phyloP scores from a whole-genome alignment of 2,888 invertebrate species.

The Agrotis puta region DNA sequence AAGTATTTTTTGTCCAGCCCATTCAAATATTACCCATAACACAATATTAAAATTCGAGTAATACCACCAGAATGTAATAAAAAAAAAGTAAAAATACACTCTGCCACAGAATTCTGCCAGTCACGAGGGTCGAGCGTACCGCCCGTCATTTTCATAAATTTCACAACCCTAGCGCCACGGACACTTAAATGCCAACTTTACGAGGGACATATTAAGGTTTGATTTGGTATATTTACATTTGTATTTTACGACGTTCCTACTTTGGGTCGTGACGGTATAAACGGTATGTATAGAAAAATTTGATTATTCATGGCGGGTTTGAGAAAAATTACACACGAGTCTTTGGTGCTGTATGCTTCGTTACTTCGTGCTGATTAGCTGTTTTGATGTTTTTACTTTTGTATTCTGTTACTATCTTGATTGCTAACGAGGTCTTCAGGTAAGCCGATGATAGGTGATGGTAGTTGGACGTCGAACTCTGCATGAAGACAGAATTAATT shows the following conservation, averaged over 20 bases:
- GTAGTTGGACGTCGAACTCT: not conserved
- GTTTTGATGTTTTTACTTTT: slow-evolving; percentile 41
- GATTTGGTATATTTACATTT: slow-evolving; percentile 73
- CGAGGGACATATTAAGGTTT: slow-evolving; percentile 75
- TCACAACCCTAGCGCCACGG: slow-evolving; percentile 79
- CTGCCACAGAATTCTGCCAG: slow-evolving; percentile 88
- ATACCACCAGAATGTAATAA: slow-evolving; percentile 83
- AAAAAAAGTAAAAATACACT: slow-evolving; percentile 87
- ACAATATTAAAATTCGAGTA: slow-evolving; percentile 71
- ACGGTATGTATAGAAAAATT: slow-evolving; percentile 90
- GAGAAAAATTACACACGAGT: slow-evolving; percentile 86
- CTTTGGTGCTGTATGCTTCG: slow-evolving; percentile 70
- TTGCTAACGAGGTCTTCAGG: slow-evolving; percentile 15
- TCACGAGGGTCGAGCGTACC: slow-evolving; percentile 84
- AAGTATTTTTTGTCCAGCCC: slow-evolving; percentile 58
- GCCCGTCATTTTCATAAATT: slow-evolving; percentile 87
- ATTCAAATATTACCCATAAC: slow-evolving; percentile 64
- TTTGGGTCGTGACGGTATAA: slow-evolving; percentile 75
- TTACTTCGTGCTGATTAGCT: slow-evolving; percentile 67
- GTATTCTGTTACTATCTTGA: slow-evolving; percentile 19
- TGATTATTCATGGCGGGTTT: slow-evolving; percentile 90
- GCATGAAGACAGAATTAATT: not conserved
- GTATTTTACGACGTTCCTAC: slow-evolving; percentile 69
- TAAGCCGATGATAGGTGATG: not conserved
- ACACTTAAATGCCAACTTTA: slow-evolving; percentile 81